Conservation (phyloP, 2,888 invertebrate genomes). For the Saturnia japonica region DNA sequence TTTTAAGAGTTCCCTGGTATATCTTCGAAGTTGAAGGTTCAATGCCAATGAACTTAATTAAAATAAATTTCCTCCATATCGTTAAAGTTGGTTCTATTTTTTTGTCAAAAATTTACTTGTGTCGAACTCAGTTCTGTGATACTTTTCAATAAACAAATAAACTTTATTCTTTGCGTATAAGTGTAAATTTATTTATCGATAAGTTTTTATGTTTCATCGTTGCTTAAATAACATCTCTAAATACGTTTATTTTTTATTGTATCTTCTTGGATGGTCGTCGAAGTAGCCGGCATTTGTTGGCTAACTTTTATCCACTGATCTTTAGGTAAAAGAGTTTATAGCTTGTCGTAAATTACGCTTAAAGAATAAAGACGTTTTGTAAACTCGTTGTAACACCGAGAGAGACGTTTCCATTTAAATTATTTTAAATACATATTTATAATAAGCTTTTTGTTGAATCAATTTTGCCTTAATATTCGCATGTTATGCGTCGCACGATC, state of each 20-base stretch:
- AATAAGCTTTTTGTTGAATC: constrained; percentile 69
- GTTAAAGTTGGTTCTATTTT: too few relatives aligned
- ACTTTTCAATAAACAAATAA: too few relatives aligned
- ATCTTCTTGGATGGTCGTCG: constrained; percentile 30
- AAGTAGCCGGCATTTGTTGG: constrained; percentile 56
- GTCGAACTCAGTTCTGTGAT: too few relatives aligned
- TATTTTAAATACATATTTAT: constrained; percentile 69
- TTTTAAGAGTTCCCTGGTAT: too few relatives aligned
- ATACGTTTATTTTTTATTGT: constrained; percentile 19
- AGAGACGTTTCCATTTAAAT: constrained; percentile 74
- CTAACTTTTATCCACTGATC: constrained; percentile 72
- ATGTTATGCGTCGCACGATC: constrained; percentile 39
- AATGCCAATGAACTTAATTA: too few relatives aligned
- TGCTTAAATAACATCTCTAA: constrained; percentile 5
- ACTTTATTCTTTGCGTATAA: neutral
- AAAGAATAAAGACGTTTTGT: constrained; percentile 78
- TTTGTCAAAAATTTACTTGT: too few relatives aligned
- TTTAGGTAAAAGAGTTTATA: constrained; percentile 72
- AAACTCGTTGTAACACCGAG: constrained; percentile 54
- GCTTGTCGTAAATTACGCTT: constrained; percentile 66
- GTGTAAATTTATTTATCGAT: neutral
- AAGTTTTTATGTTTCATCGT: neutral
- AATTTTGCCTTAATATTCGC: constrained; percentile 57
- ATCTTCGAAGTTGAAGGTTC: too few relatives aligned
- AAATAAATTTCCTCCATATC: too few relatives aligned